Percentiles rank a stretch among this genome's conserved stretches.
phyloP scores from a whole-genome alignment of 2,113 vertebrate genomes.

The Oncorhynchus masou region DNA sequence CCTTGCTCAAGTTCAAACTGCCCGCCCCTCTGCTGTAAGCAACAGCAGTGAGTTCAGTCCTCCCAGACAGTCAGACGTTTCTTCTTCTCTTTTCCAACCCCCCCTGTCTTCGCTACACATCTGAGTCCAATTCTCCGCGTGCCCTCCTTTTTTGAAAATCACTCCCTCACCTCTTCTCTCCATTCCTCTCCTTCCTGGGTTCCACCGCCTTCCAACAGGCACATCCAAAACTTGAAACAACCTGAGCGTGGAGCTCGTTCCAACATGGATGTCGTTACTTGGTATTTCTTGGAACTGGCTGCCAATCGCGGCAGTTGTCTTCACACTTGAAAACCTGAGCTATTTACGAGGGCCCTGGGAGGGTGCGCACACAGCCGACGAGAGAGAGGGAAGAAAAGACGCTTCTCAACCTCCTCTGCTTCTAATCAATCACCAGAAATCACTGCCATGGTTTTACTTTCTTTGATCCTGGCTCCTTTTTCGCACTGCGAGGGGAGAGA shows the following conservation, averaged over 20 bases:
- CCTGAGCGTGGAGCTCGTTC: too few relatives aligned
- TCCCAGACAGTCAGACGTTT: constrained; percentile 57
- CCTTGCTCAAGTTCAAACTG: constrained; percentile 65
- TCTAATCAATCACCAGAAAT: constrained; percentile 94
- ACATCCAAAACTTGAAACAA: too few relatives aligned
- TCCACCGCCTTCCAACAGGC: too few relatives aligned
- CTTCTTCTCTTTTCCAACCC: constrained; percentile 42
- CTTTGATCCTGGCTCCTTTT: constrained; percentile 93
- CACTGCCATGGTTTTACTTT: constrained; percentile 81
- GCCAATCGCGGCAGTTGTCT: constrained; percentile 62
- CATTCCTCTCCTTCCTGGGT: constrained; percentile 13
- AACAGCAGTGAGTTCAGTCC: constrained; percentile 58
- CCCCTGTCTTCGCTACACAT: constrained; percentile 59
- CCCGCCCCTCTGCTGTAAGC: constrained; percentile 62
- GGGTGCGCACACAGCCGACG: constrained; percentile 3
- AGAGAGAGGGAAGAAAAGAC: background rate
- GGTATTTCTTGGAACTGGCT: constrained; percentile 48
- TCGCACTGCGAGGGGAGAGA: constrained; percentile 63
- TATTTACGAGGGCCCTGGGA: constrained; percentile 65
- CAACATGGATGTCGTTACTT: constrained; percentile 40
- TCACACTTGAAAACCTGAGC: constrained; percentile 56
- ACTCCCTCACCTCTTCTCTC: background rate
- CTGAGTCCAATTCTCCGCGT: constrained; percentile 70
- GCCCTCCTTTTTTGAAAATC: constrained; percentile 44
- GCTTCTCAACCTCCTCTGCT: constrained; percentile 82